Evolutionary conservation across 2,797 vertebrate genomes (phyloP).

Genomic region (Pipistrellus nathusii): DNA sequence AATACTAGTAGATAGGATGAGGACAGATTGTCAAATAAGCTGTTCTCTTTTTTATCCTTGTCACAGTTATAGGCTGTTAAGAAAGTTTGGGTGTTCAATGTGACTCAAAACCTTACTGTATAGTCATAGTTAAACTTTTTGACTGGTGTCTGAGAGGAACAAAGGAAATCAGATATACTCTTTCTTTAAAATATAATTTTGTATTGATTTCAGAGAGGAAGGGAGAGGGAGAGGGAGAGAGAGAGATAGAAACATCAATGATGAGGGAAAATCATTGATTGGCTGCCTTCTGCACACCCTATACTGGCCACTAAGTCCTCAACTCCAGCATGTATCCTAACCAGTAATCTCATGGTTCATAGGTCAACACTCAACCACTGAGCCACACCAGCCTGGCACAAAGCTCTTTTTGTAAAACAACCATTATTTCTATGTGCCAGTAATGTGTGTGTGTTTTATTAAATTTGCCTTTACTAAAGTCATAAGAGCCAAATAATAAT

Average conservation of each 20-base stretch:
- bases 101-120: constrained; percentile 1
- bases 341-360: too few relatives aligned
- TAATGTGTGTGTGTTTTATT: not conserved
- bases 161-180: not conserved
- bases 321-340: too few relatives aligned
- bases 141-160: constrained; percentile 10
- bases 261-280: too few relatives aligned
- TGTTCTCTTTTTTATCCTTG: not conserved
- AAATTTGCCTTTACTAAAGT: constrained; percentile 45
- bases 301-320: too few relatives aligned
- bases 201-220: too few relatives aligned
- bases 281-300: too few relatives aligned
- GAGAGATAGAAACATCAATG: too few relatives aligned
- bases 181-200: not conserved
- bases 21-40: not conserved
- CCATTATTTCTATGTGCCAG: not conserved
- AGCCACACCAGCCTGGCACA: too few relatives aligned
- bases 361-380: too few relatives aligned
- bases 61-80: constrained; percentile 2
- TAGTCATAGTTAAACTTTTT: constrained; percentile 18
- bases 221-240: too few relatives aligned
- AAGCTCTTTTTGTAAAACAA: not conserved
- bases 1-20: too few relatives aligned
- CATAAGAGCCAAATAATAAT: constrained; percentile 15
- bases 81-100: not conserved